phyloP scores from a whole-genome alignment of 2,113 vertebrate genomes.

The Mustela nigripes region DNA sequence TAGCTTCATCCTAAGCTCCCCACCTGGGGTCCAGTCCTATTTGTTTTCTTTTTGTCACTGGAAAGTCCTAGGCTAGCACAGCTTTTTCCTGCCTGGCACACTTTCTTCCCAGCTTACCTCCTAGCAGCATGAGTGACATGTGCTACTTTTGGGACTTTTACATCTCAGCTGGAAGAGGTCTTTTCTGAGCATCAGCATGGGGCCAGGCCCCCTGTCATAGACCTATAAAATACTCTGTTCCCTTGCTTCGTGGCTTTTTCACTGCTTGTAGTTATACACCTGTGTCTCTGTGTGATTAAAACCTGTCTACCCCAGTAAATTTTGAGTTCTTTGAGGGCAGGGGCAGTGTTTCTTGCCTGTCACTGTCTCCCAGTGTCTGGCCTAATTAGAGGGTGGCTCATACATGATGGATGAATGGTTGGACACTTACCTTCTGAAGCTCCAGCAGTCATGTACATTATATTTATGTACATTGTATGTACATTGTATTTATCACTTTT shows the following conservation, averaged over 20 bases:
- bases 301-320: not conserved
- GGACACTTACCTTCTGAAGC: not conserved
- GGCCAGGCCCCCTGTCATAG: not conserved
- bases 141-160: too few species aligned
- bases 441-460: not conserved
- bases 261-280: not conserved
- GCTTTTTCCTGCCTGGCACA: not conserved
- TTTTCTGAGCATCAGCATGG: not conserved
- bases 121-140: not conserved
- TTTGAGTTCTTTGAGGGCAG: not conserved
- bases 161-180: not conserved
- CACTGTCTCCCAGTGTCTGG: not conserved
- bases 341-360: not conserved
- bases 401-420: not conserved
- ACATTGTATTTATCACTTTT: not conserved
- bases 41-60: not conserved
- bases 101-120: not conserved
- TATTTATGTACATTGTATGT: not conserved
- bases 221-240: not conserved
- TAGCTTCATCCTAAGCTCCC: not conserved
- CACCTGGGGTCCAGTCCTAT: not conserved
- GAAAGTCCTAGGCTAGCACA: not conserved
- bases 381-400: not conserved
- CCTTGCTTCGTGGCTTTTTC: not conserved
- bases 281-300: not conserved